A percentile compares a stretch with the other conserved stretches of the same genome.
These are phyloP conservation scores for Colistium nudipinnis DNA, from an alignment of 2,113 vertebrate species.

Conservation along the genomic window DNA sequence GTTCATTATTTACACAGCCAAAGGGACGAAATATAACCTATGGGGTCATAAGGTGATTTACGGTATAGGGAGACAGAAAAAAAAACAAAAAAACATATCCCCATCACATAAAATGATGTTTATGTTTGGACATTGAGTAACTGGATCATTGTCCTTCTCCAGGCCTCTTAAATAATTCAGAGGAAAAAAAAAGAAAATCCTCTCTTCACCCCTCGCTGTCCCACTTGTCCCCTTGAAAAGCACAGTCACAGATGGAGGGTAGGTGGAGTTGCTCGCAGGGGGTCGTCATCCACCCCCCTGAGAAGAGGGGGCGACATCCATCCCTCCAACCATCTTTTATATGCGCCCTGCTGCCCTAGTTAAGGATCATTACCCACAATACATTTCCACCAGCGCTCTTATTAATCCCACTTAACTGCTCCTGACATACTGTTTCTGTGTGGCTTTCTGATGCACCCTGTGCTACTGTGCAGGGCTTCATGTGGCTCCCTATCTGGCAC, in stretches of 20 bases:
- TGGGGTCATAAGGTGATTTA: background rate
- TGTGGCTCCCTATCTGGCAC: constrained; percentile 23
- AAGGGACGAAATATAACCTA: background rate
- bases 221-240: constrained; percentile 49
- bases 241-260: constrained; percentile 50
- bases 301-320: background rate
- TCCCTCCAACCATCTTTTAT: background rate
- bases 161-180: background rate
- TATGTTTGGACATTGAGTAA: background rate
- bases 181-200: constrained; percentile 22
- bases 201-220: constrained; percentile 5
- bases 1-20: background rate
- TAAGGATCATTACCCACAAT: constrained; percentile 66
- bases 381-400: constrained; percentile 42
- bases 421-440: constrained; percentile 1
- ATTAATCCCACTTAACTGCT: constrained; percentile 55
- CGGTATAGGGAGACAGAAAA: background rate
- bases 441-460: constrained; percentile 11
- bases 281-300: background rate
- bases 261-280: constrained; percentile 41
- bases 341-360: constrained; percentile 15
- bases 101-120: background rate
- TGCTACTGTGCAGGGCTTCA: constrained; percentile 43
- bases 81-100: background rate
- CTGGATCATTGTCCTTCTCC: background rate